Base-by-base conservation (phyloP, 2,888 invertebrate genomes). In the Sinhomidia bicolor region DNA sequence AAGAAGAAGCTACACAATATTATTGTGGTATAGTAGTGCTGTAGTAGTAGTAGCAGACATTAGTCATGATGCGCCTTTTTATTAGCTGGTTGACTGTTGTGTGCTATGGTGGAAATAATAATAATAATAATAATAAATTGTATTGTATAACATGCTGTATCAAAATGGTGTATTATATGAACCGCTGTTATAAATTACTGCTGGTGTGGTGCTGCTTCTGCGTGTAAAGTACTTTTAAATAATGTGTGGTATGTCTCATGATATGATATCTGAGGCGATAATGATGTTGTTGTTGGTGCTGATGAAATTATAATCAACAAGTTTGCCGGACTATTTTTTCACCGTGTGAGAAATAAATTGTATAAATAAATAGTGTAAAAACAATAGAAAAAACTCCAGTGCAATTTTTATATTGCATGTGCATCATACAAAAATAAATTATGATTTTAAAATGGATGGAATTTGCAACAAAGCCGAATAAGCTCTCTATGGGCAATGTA, bases 211-310 rank as follows among this genome's bases (percentile, higher is more conserved):
- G n/a, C n/a, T n/a, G n/a, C n/a, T n/a, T n/a, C 20, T 36, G 68
- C 41, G 36, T 41, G 36, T 41, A 10, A 6, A 44, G 36, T 65
- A n/a, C 32, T n/a, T 10, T 4, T 23, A 71, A 36, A 20, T 12
- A 32, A 14, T 29, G 2, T 29, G 29, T 32, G 32, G 17, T 9
- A 6, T 32, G n/a, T n/a, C 32, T 36, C 65, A 65, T 71, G 68
- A 36, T 47, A 23, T 74, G 47, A 74, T 26, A 47, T 74, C 14
- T 32, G 83, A 83, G 20, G 57, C 71, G 71, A 71, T 83, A 83
- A 83, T 83, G 83, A 81, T 65, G 65, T 71, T 83, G 65, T 71
- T 83, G 83, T 83, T 83, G 36, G 44, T 47, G 74, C 26, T 71
- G 71, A 65, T 83, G 71, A 81, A 65, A 81, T 54, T 83, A 83